Evolutionary conservation across 2,888 invertebrate species (phyloP).

Genomic region (Acleris laterana): DNA sequence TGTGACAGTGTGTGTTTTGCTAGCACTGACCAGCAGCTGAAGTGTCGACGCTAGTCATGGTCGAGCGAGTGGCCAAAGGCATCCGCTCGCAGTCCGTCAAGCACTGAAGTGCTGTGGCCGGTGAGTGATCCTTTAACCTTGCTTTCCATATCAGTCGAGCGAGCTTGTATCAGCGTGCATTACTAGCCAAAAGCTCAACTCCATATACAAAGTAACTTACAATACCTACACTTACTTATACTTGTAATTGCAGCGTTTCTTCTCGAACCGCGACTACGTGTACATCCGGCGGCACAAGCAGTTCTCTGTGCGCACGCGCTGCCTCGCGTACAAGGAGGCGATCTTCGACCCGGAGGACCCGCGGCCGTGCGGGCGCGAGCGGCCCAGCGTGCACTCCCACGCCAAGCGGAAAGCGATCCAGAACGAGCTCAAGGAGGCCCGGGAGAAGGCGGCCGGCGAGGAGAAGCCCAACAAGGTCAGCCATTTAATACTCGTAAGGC

Average conservation of each 20-base stretch:
- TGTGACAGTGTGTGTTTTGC: too few species aligned
- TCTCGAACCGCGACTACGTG: slow-evolving; percentile 94
- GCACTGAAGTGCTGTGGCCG: slow-evolving; percentile 95
- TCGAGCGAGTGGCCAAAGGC: slow-evolving; percentile 86
- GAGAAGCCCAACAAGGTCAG: slow-evolving; percentile 43
- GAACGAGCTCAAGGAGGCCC: slow-evolving; percentile 36
- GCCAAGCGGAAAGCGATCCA: slow-evolving; percentile 65
- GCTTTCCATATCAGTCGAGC: too few species aligned
- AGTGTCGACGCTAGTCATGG: slow-evolving; percentile 76
- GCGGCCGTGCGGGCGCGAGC: slow-evolving; percentile 23
- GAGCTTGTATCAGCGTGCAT: slow-evolving; percentile 56
- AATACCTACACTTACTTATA: too few species aligned
- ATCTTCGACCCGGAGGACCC: slow-evolving; percentile 41
- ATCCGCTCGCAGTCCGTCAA: slow-evolving; percentile 88
- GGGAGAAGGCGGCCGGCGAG: slow-evolving; percentile 24
- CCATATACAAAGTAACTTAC: too few species aligned
- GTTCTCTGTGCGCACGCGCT: slow-evolving; percentile 48
- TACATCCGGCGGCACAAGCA: slow-evolving; percentile 88
- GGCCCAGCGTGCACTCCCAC: slow-evolving; percentile 61
- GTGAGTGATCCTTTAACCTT: too few species aligned
- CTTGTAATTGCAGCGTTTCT: slow-evolving; percentile 85
- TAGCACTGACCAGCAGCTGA: slow-evolving; percentile 66
- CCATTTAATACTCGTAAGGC: too few species aligned
- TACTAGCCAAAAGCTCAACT: too few species aligned
- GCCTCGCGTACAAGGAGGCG: slow-evolving; percentile 41